Percentiles rank a stretch among this genome's conserved stretches.
phyloP scores from a whole-genome alignment of 2,797 vertebrate genomes.

The Nyctibius grandis region DNA sequence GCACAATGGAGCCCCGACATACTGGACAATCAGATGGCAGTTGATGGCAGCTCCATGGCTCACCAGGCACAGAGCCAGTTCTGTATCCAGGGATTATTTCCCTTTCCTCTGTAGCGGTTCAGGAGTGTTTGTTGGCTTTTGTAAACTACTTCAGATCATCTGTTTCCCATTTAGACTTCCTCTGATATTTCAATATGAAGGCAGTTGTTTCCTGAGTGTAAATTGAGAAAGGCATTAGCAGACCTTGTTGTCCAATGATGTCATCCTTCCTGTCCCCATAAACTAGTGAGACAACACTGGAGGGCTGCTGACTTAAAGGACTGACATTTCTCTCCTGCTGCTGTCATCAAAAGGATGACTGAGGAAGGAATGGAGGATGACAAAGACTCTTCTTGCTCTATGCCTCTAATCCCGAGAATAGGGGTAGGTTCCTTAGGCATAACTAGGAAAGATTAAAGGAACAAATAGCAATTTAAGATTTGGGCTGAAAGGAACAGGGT shows the following conservation, averaged over 20 bases:
- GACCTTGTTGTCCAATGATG: neutral
- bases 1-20: neutral
- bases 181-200: conserved; percentile 51
- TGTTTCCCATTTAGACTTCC: conserved; percentile 35
- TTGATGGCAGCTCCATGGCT: neutral
- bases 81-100: conserved; percentile 16
- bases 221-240: conserved; percentile 36
- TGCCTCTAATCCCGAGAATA: neutral
- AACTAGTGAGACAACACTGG: neutral
- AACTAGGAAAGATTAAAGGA: neutral
- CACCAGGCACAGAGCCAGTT: neutral
- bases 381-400: neutral
- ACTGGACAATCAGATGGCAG: neutral
- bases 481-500: neutral
- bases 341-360: neutral
- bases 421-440: neutral
- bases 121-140: conserved; percentile 12
- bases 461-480: neutral
- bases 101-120: neutral
- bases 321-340: neutral
- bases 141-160: conserved; percentile 30
- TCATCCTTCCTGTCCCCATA: conserved; percentile 22
- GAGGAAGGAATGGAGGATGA: neutral
- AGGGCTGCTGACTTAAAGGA: neutral
- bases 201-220: conserved; percentile 56